Evolutionary conservation across 2,888 invertebrate species (phyloP), one percentile per base, ranked within the genome.

Genomic region (Cosmopolites sordidus): DNA sequence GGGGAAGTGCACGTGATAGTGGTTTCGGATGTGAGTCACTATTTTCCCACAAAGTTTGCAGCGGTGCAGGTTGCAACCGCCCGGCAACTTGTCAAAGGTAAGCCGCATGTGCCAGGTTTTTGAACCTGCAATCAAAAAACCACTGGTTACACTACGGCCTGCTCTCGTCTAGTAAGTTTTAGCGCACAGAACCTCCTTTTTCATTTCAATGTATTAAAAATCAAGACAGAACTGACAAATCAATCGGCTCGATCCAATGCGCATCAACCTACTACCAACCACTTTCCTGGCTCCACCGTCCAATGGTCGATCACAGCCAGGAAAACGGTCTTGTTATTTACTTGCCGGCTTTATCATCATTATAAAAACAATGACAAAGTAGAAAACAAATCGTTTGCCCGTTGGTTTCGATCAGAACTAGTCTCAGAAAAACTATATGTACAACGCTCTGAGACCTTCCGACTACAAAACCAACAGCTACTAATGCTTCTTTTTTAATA

Each of bases 81-180:
- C 90, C 78, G 89, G 89, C 81, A 90, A 84, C 74, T 90, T 89
- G 83, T 91, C 91, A 83, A 90, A 91, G 79, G 90, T 90, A 80
- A 90, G 86, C 82, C 90, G 88, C 90, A 90, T 90, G 83, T 90
- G 90, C 89, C 90, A 90, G 83, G 89, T 89, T 86, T 89, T 89
- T 78, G 90, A 89, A 86, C 90, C 91, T 90, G 87, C 83, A 86
- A 86, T 80, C 76, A 76, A 75, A 77, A 75, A 75, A 55, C 54
- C 43, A 55, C 56, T 56, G 58, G 56, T 58, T 56, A 58, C 51
- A 48, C 46, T 46, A 46, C 55, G 52, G 54, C 52, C 43, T 41
- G 18, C 22, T 22, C 22, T 8, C 22, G 22, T 22, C 22, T 22
- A 22, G 22, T 22, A 22, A 22, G 22, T 8, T 22, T 22, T 8